These are phyloP conservation scores for Eremophila alpestris DNA, from an alignment of 2,797 vertebrate genomes.

Conservation along the genomic window DNA sequence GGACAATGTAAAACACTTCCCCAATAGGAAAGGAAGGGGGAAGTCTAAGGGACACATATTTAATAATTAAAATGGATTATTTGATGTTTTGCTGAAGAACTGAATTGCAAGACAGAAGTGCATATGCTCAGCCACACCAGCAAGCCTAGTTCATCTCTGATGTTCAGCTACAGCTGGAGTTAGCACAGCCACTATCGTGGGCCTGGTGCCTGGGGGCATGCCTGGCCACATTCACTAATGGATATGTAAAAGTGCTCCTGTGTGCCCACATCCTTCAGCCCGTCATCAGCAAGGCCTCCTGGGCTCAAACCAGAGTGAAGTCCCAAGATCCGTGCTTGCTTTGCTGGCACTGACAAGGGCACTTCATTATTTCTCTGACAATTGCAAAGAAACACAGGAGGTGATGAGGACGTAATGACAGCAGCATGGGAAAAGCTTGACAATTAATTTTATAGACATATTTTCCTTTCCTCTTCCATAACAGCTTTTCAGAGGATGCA, in stretches of 20 bases:
- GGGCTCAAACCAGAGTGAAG: not conserved
- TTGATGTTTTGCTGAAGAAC: not conserved
- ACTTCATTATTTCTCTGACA: not conserved
- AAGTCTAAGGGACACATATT: not conserved
- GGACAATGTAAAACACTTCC: not conserved
- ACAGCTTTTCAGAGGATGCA: not conserved
- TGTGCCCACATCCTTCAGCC: not conserved
- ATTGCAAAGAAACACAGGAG: not conserved
- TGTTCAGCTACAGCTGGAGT: not conserved
- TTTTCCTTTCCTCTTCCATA: not conserved
- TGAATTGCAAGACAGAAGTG: not conserved
- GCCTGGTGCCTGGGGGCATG: fast-evolving
- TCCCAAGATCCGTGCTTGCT: not conserved
- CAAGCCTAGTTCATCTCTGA: not conserved
- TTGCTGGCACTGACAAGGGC: not conserved
- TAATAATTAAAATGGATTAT: not conserved
- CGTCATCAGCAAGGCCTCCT: not conserved
- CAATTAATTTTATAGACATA: not conserved
- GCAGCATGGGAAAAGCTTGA: not conserved
- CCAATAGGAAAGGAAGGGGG: not conserved
- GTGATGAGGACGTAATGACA: not conserved
- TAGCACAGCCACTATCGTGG: fast-evolving
- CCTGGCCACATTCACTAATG: fast-evolving
- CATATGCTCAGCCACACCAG: not conserved
- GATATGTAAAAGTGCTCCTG: not conserved